Percentiles rank a stretch among this genome's conserved stretches.
Evolutionary conservation across 2,888 invertebrate genomes (phyloP).

Genomic region (Pseudanteris insignis): DNA sequence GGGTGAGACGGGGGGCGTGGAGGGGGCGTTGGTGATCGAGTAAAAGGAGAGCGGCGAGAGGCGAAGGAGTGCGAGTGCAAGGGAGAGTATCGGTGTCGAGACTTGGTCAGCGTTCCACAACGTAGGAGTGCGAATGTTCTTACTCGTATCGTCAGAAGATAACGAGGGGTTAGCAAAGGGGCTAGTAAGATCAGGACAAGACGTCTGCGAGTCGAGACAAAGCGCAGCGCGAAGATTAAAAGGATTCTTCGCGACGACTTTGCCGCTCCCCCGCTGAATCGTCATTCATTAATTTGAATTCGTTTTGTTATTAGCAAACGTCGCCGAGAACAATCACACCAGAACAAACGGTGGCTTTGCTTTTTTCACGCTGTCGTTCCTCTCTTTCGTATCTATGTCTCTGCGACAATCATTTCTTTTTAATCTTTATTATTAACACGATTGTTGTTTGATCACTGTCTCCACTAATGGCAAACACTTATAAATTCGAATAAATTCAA

Average conservation of each 20-base stretch:
- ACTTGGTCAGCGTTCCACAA: constrained; percentile 61
- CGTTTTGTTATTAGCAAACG: constrained; percentile 30
- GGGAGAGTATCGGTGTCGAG: constrained; percentile 48
- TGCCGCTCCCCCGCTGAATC: constrained; percentile 10
- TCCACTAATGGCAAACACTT: too few relatives aligned
- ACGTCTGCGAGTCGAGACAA: constrained; percentile 29
- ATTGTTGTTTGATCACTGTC: too few relatives aligned
- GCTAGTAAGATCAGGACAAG: constrained; percentile 46
- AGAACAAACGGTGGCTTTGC: constrained; percentile 2
- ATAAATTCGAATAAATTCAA: too few relatives aligned
- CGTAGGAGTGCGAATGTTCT: constrained; percentile 55
- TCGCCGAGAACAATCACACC: background rate
- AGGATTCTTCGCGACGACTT: constrained; percentile 23
- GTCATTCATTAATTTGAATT: constrained; percentile 34
- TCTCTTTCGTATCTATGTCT: background rate
- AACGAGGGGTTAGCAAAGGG: constrained; percentile 47
- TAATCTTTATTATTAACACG: background rate
- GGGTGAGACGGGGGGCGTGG: too few relatives aligned
- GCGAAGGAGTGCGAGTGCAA: constrained; percentile 21
- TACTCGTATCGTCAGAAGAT: constrained; percentile 52
- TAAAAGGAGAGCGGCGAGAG: constrained; percentile 39
- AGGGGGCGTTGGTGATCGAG: too few relatives aligned
- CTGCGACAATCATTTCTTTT: background rate
- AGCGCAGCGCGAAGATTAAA: constrained; percentile 35
- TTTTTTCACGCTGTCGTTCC: background rate